Base-by-base conservation (phyloP, 2,797 vertebrate genomes). In the Eulemur coronatus region DNA sequence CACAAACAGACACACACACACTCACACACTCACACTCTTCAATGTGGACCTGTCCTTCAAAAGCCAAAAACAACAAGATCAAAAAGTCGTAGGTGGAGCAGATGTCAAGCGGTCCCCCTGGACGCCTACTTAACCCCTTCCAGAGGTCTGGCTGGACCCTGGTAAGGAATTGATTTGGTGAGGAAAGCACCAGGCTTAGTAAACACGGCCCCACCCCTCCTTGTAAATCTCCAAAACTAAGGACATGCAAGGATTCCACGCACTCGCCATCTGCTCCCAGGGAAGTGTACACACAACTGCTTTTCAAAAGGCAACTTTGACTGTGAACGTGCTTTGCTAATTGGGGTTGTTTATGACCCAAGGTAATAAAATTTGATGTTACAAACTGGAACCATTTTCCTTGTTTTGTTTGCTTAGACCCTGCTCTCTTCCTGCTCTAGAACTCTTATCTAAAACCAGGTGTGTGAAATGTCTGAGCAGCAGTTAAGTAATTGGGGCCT, bases 41-140 rank as follows among this genome's bases (percentile, higher is more conserved):
- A 98, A 97, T 98, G 96, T 97, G 96, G 97, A 89, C 96, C 93
- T 97, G 94, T 97, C 97, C 97, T 98, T 98, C 98, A 98, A 98
- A 91, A 97, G 97, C 28, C 4, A 98, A 98, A 98, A 98, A 82
- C 94, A 97, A 98, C 96, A 98, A 98, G 98, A 99, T 99, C 98
- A 99, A 99, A 98, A 98, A 98, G 98, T 98, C 96, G 35, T 97
- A 97, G 98, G 97, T 97, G 97, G 98, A 99, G 97, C 99, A 99
- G 98, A 99, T 99, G 99, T 99, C 98, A 99, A 99, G 98, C 99
- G 98, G 98, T 98, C 98, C 98, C 98, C 97, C 97, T 98, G 98
- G 99, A 98, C 98, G 82, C 96, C 97, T 98, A 98, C 98, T 99
- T 99, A 99, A 99, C 98, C 98, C 98, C 97, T 98, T 98, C 97